phyloP scores from a whole-genome alignment of 2,113 vertebrate genomes.

The Ahaetulla prasina region DNA sequence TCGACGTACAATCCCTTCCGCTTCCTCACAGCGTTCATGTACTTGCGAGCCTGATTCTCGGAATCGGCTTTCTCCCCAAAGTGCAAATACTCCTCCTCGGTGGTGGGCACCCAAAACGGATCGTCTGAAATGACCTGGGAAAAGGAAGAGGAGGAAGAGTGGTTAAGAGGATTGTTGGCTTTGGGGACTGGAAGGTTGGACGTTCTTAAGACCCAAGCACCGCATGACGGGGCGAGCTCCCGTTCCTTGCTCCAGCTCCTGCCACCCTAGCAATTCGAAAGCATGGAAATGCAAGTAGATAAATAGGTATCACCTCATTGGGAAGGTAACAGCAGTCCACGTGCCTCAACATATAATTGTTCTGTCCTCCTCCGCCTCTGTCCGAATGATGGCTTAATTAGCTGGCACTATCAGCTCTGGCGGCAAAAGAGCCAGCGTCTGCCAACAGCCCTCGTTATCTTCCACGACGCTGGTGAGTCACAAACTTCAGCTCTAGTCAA shows the following conservation, averaged over 20 bases:
- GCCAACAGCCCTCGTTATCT: too few species aligned
- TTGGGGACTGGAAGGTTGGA: neutral
- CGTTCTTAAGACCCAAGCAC: neutral
- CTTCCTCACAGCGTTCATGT: constrained; percentile 88
- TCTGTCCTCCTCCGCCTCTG: too few species aligned
- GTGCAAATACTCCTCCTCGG: constrained; percentile 95
- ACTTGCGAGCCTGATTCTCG: constrained; percentile 89
- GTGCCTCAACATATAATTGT: too few species aligned
- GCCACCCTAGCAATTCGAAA: neutral
- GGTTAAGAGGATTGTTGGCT: neutral
- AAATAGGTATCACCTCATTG: neutral
- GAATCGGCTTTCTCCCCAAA: constrained; percentile 97
- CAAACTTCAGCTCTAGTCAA: too few species aligned
- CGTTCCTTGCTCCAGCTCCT: neutral
- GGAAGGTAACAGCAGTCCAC: neutral
- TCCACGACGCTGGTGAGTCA: too few species aligned
- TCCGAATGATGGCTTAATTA: too few species aligned
- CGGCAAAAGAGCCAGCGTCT: too few species aligned
- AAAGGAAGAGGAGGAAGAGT: neutral
- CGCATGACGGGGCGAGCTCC: neutral
- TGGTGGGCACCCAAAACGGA: constrained; percentile 96
- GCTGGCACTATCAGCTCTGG: too few species aligned
- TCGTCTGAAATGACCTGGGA: constrained; percentile 85
- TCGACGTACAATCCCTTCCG: constrained; percentile 93
- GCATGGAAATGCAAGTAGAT: neutral